Base-by-base conservation (phyloP, 2,113 vertebrate species). In the Lycaon pictus region DNA sequence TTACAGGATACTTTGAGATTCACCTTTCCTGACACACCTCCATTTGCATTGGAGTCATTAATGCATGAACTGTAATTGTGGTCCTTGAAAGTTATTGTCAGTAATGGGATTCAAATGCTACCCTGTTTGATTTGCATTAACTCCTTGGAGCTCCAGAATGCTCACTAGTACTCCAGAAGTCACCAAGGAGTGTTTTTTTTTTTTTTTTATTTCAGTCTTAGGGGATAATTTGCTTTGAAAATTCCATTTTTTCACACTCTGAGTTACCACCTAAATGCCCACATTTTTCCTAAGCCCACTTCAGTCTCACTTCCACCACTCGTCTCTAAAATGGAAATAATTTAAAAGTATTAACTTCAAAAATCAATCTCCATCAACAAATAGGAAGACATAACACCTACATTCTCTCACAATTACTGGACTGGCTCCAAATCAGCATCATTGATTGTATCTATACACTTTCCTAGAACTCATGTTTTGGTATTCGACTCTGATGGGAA, bases 381-480 rank as follows among this genome's bases (percentile, higher is more conserved):
- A 20, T 2, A 81, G 29, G 3, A 7, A 63, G 37, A 11, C 10
- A 0, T 0, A 35, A 13, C 11, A 17, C 37, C n/a, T 58, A 7
- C 5, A 3, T 12, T 7, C 5, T 35, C 43, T 25, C 10, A 9
- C 6, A 22, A 16, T 63, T 12, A 15, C 29, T 2, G 11, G 4
- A 32, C 5, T 58, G 55, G 6, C 20, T 25, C 43, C 56, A 35
- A 0, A 20, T 19, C 23, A 4, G 2, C 12, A 11, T 76, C 37
- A 48, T 48, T 37, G 48, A 43, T 77, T 13, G 3, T 53, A 37
- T 55, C 60, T 37, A 56, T 9, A 27, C 7, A 67, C 53, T 76
- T 67, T 2, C 20, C 29, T 63, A 67, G 5, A 16, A 23, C 8
- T 35, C 37, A 19, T 17, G 23, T 67, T 76, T 53, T 74, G 51